Base-by-base conservation (phyloP, 2,113 vertebrate genomes). In the Syngnathoides biaculeatus region DNA sequence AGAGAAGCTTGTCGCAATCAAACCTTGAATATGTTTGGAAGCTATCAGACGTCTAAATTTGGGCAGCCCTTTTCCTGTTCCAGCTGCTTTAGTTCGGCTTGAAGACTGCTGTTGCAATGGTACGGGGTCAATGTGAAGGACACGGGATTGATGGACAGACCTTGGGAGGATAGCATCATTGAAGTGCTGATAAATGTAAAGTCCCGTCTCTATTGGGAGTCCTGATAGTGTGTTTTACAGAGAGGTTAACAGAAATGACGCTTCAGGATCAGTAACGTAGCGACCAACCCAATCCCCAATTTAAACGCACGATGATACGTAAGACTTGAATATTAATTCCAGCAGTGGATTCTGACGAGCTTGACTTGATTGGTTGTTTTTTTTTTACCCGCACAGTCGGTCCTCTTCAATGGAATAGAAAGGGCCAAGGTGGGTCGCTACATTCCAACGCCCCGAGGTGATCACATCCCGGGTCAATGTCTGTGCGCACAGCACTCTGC, bases 101-200 rank as follows among this genome's bases (percentile, higher is more conserved):
- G 43, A 79, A 75, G 77, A 43, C 63, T 71, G 74, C 71, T 61
- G 14, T 55, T 48, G n/a, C 74, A 67, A 65, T 9, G 63, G 71
- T 71, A 45, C 59, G 7, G 35, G 66, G 52, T 4, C 73, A 83
- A 78, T 76, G 80, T 74, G 61, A 9, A 79, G 78, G 85, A 73
- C 17, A 40, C 26, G 71, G 72, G 69, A 85, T 86, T 89, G 86
- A 88, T 88, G 82, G 78, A 80, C 78, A 50, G 79, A 79, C 83
- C 84, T 89, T 85, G 82, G 81, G 74, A 82, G 80, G 72, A 55
- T 76, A 83, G 72, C 73, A 75, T 79, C 62, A 78, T 67, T 79
- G 72, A 80, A 77, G 17, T 72, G 86, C 86, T 87, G 84, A 87
- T 87, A 77, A 73, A 84, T 83, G 78, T 77, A 74, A 78, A 79